These are phyloP conservation scores for Pantherophis alleghaniensis DNA, from an alignment of 2,797 vertebrate species.

Conservation along the genomic window DNA sequence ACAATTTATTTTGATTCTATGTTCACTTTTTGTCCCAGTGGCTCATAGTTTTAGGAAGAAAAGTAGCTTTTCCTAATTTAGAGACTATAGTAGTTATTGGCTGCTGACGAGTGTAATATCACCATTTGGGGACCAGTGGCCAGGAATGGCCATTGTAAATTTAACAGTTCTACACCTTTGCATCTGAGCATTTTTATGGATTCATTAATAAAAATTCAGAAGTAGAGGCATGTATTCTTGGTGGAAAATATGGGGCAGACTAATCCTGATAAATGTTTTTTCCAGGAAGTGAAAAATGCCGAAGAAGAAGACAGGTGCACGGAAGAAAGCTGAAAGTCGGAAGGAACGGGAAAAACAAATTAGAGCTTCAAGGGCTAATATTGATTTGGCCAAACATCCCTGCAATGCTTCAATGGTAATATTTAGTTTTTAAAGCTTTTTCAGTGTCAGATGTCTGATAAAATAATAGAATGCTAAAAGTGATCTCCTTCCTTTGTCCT, in stretches of 20 bases:
- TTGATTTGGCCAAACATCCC: conserved; percentile 94
- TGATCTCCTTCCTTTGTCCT: neutral
- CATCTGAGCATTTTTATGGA: neutral
- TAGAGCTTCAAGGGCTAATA: conserved; percentile 82
- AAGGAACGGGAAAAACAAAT: conserved; percentile 92
- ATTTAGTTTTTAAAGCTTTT: neutral
- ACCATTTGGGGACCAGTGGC: neutral
- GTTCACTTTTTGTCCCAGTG: neutral
- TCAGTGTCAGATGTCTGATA: neutral
- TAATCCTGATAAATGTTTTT: neutral
- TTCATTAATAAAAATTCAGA: neutral
- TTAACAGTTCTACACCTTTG: neutral
- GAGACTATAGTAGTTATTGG: neutral
- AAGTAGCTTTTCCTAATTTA: neutral
- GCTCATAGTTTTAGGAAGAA: neutral
- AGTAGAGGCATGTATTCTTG: neutral
- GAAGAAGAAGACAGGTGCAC: conserved; percentile 96
- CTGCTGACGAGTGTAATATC: neutral
- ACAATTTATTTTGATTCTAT: neutral
- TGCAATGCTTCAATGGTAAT: conserved; percentile 91
- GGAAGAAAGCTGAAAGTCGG: conserved; percentile 95
- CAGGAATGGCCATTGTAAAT: neutral
- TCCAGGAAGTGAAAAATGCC: conserved; percentile 79
- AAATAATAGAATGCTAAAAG: neutral
- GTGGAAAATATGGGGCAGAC: neutral